These are phyloP conservation scores for Heterodera schachtii DNA, from an alignment of 1,140 invertebrate species.

Conservation along the genomic window DNA sequence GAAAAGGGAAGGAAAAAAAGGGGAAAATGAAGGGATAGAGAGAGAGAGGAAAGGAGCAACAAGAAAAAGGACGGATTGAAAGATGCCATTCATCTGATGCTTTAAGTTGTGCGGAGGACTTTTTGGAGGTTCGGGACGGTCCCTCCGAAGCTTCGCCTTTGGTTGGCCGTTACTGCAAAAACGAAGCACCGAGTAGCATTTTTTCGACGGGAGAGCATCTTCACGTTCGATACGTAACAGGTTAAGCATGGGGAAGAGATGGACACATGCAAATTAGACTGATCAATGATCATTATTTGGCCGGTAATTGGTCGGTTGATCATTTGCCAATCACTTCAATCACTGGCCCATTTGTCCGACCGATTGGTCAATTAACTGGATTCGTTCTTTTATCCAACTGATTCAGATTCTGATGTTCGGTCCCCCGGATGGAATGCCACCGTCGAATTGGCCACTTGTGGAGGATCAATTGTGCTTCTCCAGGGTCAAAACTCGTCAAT, in stretches of 20 bases:
- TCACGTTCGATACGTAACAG: slow-evolving; percentile 54
- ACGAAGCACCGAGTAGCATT: slow-evolving; percentile 51
- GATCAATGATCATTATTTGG: no score
- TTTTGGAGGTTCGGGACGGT: slow-evolving; percentile 58
- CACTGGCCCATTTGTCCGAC: not conserved
- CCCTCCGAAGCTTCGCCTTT: slow-evolving; percentile 47
- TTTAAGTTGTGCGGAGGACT: slow-evolving; percentile 53
- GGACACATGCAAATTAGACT: no score
- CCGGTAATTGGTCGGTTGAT: not conserved
- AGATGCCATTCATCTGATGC: not conserved
- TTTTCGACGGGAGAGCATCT: slow-evolving; percentile 58
- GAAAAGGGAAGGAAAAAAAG: not conserved
- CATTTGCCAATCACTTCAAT: no score
- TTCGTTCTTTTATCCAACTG: no score
- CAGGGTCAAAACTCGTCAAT: slow-evolving; percentile 44
- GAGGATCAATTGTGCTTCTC: slow-evolving; percentile 51
- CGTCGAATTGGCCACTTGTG: slow-evolving; percentile 54
- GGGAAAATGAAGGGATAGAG: no score
- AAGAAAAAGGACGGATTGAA: not conserved
- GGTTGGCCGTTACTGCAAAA: slow-evolving; percentile 53
- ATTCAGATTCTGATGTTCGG: slow-evolving; percentile 13
- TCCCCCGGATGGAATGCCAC: slow-evolving; percentile 57
- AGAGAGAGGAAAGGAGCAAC: no score
- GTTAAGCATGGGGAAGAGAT: slow-evolving; percentile 19
- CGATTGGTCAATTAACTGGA: not conserved